Base-by-base conservation (phyloP, 2,113 vertebrate species). In the Percopsis transmontana region DNA sequence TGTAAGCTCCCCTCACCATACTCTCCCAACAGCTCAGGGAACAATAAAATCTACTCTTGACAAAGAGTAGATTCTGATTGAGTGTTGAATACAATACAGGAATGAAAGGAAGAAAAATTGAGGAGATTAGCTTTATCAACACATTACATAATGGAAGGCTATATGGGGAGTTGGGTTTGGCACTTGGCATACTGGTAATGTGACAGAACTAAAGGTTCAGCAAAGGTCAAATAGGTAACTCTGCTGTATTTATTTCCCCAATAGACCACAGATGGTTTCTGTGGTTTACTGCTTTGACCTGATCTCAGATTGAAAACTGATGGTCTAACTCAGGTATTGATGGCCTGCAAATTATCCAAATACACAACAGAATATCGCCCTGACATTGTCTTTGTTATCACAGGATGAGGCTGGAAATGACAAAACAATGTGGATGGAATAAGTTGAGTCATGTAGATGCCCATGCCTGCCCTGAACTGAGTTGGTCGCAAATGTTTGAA, bases 1-100 rank as follows among this genome's bases (percentile, higher is more conserved):
- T 42, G 47, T 44, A 53, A 65, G 55, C 61, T 19, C 66, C 76
- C 63, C 16, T 2, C n/a, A 79, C 76, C 74, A 81, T 83, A 81
- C 74, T 76, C 51, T 65, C 18, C 63, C 70, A 78, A 70, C 65
- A 66, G 76, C 74, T 18, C 19, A 47, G 62, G 71, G 63, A 74
- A 68, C 62, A 57, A 24, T 79, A 75, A 68, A 76, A 61, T 66
- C 13, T 11, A 39, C 24, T 33, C 24, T 38, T 38, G 64, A 79
- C 51, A 64, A 55, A 72, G 58, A 51, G 64, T 61, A 73, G 61
- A 52, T 58, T 72, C 9, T 69, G 62, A 82, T 77, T 1, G 39
- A 61, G 59, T 56, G 19, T 19, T 8, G 66, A 33, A 62, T 4
- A 27, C 12, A 7, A 44, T 27, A 73, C 20, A 16, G 27, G 18